Evolutionary conservation across 2,888 invertebrate genomes (phyloP).

Genomic region (Xanthorhoe designata): DNA sequence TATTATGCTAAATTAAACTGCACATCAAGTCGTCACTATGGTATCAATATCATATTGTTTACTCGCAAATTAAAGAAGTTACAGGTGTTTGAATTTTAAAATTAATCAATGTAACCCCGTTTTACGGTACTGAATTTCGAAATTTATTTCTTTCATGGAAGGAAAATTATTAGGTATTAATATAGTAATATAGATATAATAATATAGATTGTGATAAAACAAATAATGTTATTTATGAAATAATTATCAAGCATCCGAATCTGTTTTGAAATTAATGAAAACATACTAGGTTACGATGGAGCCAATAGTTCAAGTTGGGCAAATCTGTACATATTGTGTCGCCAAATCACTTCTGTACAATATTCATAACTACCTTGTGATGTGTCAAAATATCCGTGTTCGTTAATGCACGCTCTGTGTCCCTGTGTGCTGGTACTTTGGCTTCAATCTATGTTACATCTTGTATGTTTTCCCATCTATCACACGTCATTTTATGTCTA

Average conservation of each 20-base stretch:
- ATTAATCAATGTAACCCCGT: no score
- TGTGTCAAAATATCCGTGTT: conserved; percentile 41
- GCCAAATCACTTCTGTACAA: conserved; percentile 40
- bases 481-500: not conserved
- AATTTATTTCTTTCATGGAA: no score
- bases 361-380: conserved; percentile 18
- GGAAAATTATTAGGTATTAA: no score
- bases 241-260: not conserved
- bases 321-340: conserved; percentile 49
- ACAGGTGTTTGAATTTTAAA: no score
- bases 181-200: no score
- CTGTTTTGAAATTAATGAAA: not conserved
- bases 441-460: conserved; percentile 13
- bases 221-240: no score
- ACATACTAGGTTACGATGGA: conserved; percentile 16
- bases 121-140: no score
- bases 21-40: no score
- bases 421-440: conserved; percentile 39
- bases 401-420: conserved; percentile 51
- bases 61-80: no score
- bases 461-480: not conserved
- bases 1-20: no score
- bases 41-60: no score
- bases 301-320: conserved; percentile 41
- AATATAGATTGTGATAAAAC: no score